Evolutionary conservation across 2,797 vertebrate genomes (phyloP).

Genomic region (Columba guinea): DNA sequence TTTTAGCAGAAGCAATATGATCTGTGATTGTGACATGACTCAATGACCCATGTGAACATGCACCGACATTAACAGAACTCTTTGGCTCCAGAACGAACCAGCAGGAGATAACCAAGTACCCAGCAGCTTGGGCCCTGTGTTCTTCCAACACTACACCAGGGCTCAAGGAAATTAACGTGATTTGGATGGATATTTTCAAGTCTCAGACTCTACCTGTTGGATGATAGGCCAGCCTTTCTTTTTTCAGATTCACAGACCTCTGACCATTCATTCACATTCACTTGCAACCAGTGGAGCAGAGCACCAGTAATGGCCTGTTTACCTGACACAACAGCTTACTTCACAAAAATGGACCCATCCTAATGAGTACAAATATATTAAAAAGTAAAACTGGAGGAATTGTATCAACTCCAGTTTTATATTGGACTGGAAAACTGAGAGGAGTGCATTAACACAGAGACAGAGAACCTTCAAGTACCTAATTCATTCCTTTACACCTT

Average conservation of each 20-base stretch:
- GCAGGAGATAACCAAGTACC: neutral
- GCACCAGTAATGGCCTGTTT: neutral
- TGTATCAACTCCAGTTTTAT: neutral
- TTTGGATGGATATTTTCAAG: neutral
- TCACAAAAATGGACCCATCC: neutral
- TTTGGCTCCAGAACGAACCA: neutral
- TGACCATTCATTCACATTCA: neutral
- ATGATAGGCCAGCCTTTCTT: neutral
- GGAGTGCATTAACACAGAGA: neutral
- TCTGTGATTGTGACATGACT: neutral
- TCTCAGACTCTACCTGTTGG: neutral
- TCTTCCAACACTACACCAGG: neutral
- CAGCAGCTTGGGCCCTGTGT: neutral
- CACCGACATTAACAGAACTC: neutral
- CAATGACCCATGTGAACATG: neutral
- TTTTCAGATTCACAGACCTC: neutral
- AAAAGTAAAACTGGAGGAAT: neutral
- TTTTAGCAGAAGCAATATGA: neutral
- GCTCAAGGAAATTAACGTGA: neutral
- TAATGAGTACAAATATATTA: neutral
- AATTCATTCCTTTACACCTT: neutral
- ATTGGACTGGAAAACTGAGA: neutral
- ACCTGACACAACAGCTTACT: neutral
- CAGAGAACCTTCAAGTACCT: neutral
- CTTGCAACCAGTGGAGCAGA: neutral